A percentile compares a stretch with the other conserved stretches of the same genome.
phyloP scores from a whole-genome alignment of 2,888 invertebrate species.

The Acanthacorydalis orientalis region DNA sequence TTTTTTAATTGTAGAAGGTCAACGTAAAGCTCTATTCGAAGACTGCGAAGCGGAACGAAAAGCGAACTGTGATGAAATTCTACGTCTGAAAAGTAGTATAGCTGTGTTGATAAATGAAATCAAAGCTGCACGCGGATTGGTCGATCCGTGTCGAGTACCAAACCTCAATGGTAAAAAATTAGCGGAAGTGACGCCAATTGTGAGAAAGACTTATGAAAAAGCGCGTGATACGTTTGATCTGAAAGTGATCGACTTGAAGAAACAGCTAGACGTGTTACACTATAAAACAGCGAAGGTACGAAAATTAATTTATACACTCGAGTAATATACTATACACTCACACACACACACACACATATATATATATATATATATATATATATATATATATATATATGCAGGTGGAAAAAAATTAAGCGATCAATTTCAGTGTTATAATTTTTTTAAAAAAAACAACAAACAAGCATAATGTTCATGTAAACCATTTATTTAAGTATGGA shows the following conservation, averaged over 20 bases:
- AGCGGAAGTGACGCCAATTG: too few relatives aligned
- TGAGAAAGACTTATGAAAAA: conserved; percentile 18
- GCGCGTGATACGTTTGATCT: conserved; percentile 41
- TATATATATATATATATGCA: too few relatives aligned
- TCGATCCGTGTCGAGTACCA: conserved; percentile 21
- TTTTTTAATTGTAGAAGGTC: conserved; percentile 46
- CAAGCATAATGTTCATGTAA: too few relatives aligned
- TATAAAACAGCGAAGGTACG: conserved; percentile 47
- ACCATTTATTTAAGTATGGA: too few relatives aligned
- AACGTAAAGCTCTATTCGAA: conserved; percentile 67
- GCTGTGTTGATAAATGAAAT: conserved; percentile 43
- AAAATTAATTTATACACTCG: too few relatives aligned
- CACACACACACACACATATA: too few relatives aligned
- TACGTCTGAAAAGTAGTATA: conserved; percentile 55
- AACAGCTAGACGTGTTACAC: conserved; percentile 53
- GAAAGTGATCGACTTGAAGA: conserved; percentile 52
- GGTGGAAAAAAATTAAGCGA: too few relatives aligned
- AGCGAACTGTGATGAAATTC: conserved; percentile 51
- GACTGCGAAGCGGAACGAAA: conserved; percentile 61
- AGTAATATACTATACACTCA: too few relatives aligned
- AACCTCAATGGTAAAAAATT: conserved; percentile 28
- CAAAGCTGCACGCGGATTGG: conserved; percentile 34
- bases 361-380: too few relatives aligned
- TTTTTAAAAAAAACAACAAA: too few relatives aligned
- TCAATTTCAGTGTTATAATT: too few relatives aligned